phyloP scores from a whole-genome alignment of 2,888 invertebrate species.

The Sarcophaga subvicina region DNA sequence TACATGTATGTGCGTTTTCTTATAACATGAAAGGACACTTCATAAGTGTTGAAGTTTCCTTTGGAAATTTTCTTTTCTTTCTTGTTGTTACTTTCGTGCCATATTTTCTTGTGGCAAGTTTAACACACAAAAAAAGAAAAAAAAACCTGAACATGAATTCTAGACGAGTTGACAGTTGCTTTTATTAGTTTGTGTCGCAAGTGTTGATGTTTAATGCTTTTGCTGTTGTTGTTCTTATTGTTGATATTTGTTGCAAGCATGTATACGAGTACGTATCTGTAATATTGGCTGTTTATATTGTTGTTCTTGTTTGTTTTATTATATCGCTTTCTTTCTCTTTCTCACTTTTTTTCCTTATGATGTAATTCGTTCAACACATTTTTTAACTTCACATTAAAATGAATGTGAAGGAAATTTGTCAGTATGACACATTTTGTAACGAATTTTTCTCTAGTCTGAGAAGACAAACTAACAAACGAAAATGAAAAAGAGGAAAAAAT shows the following conservation, averaged over 20 bases:
- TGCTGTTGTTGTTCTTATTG: background rate
- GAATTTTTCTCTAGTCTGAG: too few species aligned
- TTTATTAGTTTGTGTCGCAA: constrained; percentile 48
- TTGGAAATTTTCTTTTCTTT: constrained; percentile 53
- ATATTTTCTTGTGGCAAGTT: constrained; percentile 44
- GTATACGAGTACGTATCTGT: background rate
- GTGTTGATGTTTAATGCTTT: constrained; percentile 11
- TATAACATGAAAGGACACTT: constrained; percentile 53
- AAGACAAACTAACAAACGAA: too few species aligned
- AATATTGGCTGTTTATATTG: constrained; percentile 32
- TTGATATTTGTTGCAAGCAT: background rate
- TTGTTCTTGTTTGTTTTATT: constrained; percentile 1
- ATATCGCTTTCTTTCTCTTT: background rate
- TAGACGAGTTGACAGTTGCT: constrained; percentile 57
- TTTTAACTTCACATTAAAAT: constrained; percentile 61
- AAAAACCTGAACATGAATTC: constrained; percentile 34
- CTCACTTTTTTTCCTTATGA: background rate
- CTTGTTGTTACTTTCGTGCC: constrained; percentile 1
- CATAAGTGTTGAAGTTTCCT: constrained; percentile 66
- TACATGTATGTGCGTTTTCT: background rate
- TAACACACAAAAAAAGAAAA: background rate
- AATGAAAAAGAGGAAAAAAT: too few species aligned
- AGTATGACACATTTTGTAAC: constrained; percentile 21
- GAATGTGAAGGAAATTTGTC: constrained; percentile 62
- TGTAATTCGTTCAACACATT: constrained; percentile 50